Evolutionary conservation across 2,888 invertebrate genomes (phyloP).

Genomic region (Plebejus argus): DNA sequence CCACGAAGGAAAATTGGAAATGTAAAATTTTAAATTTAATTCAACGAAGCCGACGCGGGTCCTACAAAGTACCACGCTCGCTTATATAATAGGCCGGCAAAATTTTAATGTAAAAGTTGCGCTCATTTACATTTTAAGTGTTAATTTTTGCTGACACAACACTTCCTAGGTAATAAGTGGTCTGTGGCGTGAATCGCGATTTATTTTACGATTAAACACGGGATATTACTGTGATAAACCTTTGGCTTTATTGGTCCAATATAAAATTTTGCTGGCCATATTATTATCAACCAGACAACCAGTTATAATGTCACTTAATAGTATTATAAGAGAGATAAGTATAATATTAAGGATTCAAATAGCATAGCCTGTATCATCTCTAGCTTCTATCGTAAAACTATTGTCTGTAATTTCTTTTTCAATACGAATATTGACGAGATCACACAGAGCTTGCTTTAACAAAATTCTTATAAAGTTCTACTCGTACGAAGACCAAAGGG

Average conservation of each 20-base stretch:
- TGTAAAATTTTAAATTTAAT: constrained; percentile 12
- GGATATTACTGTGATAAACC: constrained; percentile 2
- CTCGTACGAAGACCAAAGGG: background rate
- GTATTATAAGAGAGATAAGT: background rate
- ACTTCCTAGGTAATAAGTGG: constrained; percentile 32
- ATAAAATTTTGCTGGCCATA: background rate
- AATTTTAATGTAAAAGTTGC: constrained; percentile 29
- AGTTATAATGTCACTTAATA: background rate
- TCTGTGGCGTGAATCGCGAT: constrained; percentile 22
- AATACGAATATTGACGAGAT: too few species aligned
- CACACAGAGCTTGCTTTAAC: too few species aligned
- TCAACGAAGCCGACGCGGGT: background rate
- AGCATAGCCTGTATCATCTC: background rate
- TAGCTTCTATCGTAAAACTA: too few species aligned
- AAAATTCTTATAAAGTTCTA: background rate
- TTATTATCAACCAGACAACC: background rate
- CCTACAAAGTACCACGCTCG: constrained; percentile 10
- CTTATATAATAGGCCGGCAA: constrained; percentile 26
- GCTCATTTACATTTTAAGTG: constrained; percentile 31
- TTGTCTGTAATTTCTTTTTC: too few species aligned
- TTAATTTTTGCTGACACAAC: constrained; percentile 30
- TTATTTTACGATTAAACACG: constrained; percentile 23
- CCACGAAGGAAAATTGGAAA: background rate
- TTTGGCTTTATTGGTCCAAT: background rate
- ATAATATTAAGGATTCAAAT: background rate